Evolutionary conservation across 2,888 invertebrate genomes (phyloP).

Genomic region (Acrocyrtus sp.): DNA sequence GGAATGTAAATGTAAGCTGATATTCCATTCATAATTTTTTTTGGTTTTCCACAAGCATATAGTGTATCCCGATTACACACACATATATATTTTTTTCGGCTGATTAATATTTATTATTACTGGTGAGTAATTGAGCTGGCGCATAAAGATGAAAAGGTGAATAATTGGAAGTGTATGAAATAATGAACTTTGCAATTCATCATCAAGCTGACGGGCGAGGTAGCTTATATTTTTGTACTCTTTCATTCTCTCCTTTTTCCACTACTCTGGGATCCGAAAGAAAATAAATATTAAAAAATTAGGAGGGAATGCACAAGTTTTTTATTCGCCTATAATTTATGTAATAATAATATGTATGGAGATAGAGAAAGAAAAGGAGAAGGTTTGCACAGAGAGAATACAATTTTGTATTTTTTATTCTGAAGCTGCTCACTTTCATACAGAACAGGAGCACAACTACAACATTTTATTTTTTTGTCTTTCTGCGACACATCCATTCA

Average conservation of each 20-base stretch:
- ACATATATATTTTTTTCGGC: not conserved
- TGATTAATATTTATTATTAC: too few relatives aligned
- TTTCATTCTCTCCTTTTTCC: too few relatives aligned
- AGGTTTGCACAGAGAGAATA: not conserved
- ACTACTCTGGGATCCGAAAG: too few relatives aligned
- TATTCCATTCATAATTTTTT: not conserved
- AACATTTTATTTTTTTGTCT: slow-evolving; percentile 12
- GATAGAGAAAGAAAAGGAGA: too few relatives aligned
- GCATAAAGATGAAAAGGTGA: slow-evolving; percentile 8
- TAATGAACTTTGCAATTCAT: slow-evolving; percentile 41
- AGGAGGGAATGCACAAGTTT: too few relatives aligned
- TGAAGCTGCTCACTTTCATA: not conserved
- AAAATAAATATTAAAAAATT: too few relatives aligned
- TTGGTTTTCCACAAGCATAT: too few relatives aligned
- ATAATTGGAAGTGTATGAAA: slow-evolving; percentile 34
- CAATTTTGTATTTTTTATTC: not conserved
- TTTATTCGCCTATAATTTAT: too few relatives aligned
- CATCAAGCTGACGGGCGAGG: slow-evolving; percentile 2
- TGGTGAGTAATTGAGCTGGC: not conserved
- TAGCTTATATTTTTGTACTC: not conserved
- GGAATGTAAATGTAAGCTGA: not conserved
- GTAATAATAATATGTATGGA: too few relatives aligned
- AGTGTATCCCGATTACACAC: too few relatives aligned
- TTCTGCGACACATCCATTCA: slow-evolving; percentile 26
- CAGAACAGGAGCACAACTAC: too few relatives aligned